Evolutionary conservation across 2,888 invertebrate species (phyloP).

Genomic region (Lithophane leautieri): DNA sequence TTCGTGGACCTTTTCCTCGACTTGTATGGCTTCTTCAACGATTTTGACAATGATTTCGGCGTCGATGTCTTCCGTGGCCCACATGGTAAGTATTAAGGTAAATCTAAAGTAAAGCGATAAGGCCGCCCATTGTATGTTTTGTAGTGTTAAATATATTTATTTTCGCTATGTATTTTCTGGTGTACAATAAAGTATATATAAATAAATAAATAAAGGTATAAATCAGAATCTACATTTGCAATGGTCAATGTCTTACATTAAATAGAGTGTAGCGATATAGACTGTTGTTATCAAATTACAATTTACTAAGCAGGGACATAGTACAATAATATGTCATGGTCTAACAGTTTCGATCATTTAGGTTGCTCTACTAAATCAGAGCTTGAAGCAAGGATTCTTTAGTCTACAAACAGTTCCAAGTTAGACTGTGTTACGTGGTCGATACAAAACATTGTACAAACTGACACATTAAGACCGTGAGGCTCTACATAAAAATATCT

Average conservation of each 20-base stretch:
- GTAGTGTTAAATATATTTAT: too few species aligned
- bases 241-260: slow-evolving; percentile 35
- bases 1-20: background rate
- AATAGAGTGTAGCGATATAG: slow-evolving; percentile 45
- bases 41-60: background rate
- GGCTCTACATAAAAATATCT: slow-evolving; percentile 6
- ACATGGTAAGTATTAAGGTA: background rate
- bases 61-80: too few species aligned
- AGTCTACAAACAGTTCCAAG: background rate
- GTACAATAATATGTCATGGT: slow-evolving; percentile 51
- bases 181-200: too few species aligned
- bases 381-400: slow-evolving; percentile 27
- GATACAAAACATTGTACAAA: slow-evolving; percentile 10
- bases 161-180: too few species aligned
- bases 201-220: too few species aligned
- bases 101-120: background rate
- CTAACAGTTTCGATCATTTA: slow-evolving; percentile 33
- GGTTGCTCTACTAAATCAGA: slow-evolving; percentile 30
- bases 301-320: slow-evolving; percentile 43
- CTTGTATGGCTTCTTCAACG: background rate
- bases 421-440: slow-evolving; percentile 9
- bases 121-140: too few species aligned
- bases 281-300: slow-evolving; percentile 47
- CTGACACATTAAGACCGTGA: slow-evolving; percentile 12
- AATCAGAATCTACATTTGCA: background rate